Base-by-base conservation (phyloP, 2,888 invertebrate species). In the Chydorus sphaericus region DNA sequence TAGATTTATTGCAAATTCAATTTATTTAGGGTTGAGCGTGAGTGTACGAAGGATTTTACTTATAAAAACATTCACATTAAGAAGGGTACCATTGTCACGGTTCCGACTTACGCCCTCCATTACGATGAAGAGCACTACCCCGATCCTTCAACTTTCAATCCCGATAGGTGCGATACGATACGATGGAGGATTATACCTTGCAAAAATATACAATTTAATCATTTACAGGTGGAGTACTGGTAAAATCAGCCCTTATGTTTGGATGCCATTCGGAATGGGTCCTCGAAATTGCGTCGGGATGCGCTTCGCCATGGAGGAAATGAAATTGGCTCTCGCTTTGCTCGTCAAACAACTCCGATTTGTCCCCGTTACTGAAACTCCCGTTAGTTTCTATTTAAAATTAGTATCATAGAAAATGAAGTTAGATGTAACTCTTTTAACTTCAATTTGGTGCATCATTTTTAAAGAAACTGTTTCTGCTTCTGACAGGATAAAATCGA, bases 101-200 rank as follows among this genome's bases (percentile, higher is more conserved):
- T 79, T 61, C 77, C 78, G 2, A 72, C 76, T 55, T 73, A 73
- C 62, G 76, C 74, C 1, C 63, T 80, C 44, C 80, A 80, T 59
- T 72, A 74, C 60, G 78, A 79, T 65, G 73, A 75, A 1, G 69
- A 75, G 57, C 73, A 74, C 65, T 79, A 73, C 62, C 74, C 77
- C 1, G 67, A 77, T 36, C 79, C 79, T 0, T 61, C 66, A 0
- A 75, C 73, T 62, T 80, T 79, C 54, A 73, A 79, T 63, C 79
- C 79, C 0, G 75, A 78, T 57, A 68, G 55, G 44, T 44, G n/a
- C n/a, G n/a, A n/a, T n/a, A n/a, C n/a, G n/a, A n/a, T n/a, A n/a
- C n/a, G n/a, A n/a, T n/a, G n/a, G n/a, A n/a, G n/a, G n/a, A n/a
- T n/a, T n/a, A n/a, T n/a, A n/a, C n/a, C n/a, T n/a, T n/a, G n/a